Base-by-base conservation (phyloP, 2,888 invertebrate genomes). In the Chloromyia formosa region DNA sequence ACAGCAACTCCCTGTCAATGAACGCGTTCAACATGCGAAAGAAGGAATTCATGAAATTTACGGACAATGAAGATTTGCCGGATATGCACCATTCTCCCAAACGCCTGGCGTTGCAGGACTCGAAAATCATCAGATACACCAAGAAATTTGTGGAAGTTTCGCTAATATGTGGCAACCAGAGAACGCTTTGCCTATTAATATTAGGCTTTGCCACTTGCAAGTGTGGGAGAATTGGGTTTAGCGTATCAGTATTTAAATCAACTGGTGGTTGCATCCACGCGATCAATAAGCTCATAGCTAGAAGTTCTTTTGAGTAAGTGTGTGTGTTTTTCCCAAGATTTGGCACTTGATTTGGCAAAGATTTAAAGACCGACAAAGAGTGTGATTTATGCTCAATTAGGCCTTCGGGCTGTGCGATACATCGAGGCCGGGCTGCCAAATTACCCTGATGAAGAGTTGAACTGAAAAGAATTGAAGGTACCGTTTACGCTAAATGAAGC, bases 201-300 rank as follows among this genome's bases (percentile, higher is more conserved):
- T 35, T 35, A n/a, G n/a, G 7, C 7, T 35, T 4, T 35, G 23
- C 45, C 14, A 14, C 14, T 60, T 73, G 0, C 56, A 16, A 96
- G 96, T 0, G 89, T 90, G 74, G 97, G 97, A 0, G 91, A 94
- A 82, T 96, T 96, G 84, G 97, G 97, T 0, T 90, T 92, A 45
- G 97, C 97, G 0, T 93, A 92, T 80, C 92, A 93, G 81, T 97
- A 96, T 83, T 89, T 95, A 3, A 95, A 97, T 86, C 89, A 95
- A 74, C 86, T 97, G 75, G 97, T 85, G 97, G 97, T 0, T 96
- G 96, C 82, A 89, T 92, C 74, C 97, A 97, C 86, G 97, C 97
- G 0, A 89, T 97, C 54, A 97, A 97, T 83, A 91, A 92, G 78
- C 96, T 96, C 0, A 93, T 96, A 0, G 94, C 95, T 0, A 95